Conservation (phyloP, 2,888 invertebrate species). For the Nomada flava region DNA sequence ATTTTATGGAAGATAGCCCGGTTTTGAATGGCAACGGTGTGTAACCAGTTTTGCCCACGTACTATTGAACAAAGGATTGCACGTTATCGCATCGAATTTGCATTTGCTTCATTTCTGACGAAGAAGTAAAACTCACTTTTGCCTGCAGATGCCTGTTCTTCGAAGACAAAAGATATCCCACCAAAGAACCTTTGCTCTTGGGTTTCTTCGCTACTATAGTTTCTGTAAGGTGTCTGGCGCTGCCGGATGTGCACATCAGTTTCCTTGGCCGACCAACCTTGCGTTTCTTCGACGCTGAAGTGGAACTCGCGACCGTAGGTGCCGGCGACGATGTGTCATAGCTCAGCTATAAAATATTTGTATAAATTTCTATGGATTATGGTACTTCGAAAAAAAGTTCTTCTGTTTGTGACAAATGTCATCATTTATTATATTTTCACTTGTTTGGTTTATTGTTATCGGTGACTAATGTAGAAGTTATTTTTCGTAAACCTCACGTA, state of each 20-base stretch:
- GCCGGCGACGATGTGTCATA: slow-evolving; percentile 78
- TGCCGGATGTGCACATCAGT: slow-evolving; percentile 86
- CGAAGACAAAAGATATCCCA: slow-evolving; percentile 88
- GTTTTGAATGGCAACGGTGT: slow-evolving; percentile 78
- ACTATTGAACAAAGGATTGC: slow-evolving; percentile 63
- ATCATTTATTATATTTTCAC: neutral
- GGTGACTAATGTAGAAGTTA: no score
- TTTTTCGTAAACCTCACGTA: no score
- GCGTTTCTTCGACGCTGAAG: slow-evolving; percentile 88
- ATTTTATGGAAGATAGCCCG: slow-evolving; percentile 71
- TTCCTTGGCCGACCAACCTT: slow-evolving; percentile 94
- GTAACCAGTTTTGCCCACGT: slow-evolving; percentile 74
- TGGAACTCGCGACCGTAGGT: slow-evolving; percentile 73
- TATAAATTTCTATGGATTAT: neutral
- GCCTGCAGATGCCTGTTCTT: slow-evolving; percentile 87
- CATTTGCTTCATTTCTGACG: neutral
- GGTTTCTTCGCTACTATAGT: slow-evolving; percentile 94
- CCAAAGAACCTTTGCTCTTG: slow-evolving; percentile 88
- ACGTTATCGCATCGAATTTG: neutral
- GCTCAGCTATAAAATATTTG: slow-evolving; percentile 63
- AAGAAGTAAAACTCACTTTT: slow-evolving; percentile 71
- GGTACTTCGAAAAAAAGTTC: no score
- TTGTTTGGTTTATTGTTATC: no score
- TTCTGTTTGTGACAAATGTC: no score
- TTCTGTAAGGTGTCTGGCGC: slow-evolving; percentile 88